Percentiles rank a stretch among this genome's conserved stretches.
These are phyloP conservation scores for Lampropteryx suffumata DNA, from an alignment of 2,888 invertebrate species.

Conservation along the genomic window DNA sequence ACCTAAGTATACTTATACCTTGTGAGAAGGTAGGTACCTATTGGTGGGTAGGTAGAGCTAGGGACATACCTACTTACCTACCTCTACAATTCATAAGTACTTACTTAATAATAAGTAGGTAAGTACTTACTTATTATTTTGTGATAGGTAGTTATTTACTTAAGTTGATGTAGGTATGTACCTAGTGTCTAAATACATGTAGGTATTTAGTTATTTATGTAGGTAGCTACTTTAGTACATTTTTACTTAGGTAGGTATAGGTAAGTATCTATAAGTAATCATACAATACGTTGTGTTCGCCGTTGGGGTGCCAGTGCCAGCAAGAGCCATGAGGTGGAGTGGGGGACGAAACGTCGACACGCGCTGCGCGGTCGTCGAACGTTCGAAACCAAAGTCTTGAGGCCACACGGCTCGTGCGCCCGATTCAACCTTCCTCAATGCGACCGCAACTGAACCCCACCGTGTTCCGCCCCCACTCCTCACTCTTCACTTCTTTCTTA, in stretches of 20 bases:
- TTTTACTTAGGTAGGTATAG: neutral
- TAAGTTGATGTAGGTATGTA: no score
- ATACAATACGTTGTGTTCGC: neutral
- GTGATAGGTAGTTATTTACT: no score
- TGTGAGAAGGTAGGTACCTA: no score
- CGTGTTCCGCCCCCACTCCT: slow-evolving; percentile 33
- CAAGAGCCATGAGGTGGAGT: slow-evolving; percentile 47
- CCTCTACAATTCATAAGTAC: no score
- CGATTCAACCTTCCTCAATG: slow-evolving; percentile 83
- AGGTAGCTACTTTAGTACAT: no score
- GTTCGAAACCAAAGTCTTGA: slow-evolving; percentile 71
- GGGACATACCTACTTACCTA: no score
- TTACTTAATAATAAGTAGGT: no score
- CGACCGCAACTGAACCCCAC: slow-evolving; percentile 81
- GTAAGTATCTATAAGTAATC: neutral
- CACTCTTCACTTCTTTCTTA: slow-evolving; percentile 29
- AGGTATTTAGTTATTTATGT: no score
- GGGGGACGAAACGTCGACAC: slow-evolving; percentile 74
- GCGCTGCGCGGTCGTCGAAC: slow-evolving; percentile 82
- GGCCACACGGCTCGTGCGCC: slow-evolving; percentile 77
- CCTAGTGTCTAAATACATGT: no score
- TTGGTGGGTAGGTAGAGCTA: no score
- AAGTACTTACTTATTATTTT: no score
- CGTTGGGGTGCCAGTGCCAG: slow-evolving; percentile 50
- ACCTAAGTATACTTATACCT: no score